Conservation (phyloP, 2,797 vertebrate species). For the Mormyrops boulengeri region DNA sequence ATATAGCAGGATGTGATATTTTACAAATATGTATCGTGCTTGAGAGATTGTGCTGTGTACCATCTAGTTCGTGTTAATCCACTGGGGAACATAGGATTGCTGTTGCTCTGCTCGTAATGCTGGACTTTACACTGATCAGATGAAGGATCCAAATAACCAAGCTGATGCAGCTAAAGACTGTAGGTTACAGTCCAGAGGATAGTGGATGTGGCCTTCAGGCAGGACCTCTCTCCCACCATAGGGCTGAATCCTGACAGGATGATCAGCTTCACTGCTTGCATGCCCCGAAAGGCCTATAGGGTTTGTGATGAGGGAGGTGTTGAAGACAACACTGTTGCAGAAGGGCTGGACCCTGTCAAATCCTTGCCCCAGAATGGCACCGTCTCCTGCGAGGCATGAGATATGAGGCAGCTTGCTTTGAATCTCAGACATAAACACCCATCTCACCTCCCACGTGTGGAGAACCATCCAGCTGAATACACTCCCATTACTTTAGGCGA, state of each 20-base stretch:
- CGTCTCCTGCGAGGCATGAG: not conserved
- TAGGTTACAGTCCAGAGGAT: not conserved
- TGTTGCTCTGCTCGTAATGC: not conserved
- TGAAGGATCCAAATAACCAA: not conserved
- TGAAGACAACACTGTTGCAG: constrained; percentile 30
- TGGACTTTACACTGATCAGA: not conserved
- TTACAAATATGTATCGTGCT: not conserved
- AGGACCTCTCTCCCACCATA: not conserved
- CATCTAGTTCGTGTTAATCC: not conserved
- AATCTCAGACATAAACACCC: not conserved
- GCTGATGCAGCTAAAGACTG: not conserved
- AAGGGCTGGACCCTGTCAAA: constrained; percentile 25
- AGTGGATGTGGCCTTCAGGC: not conserved
- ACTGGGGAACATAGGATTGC: not conserved
- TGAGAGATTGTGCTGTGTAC: not conserved
- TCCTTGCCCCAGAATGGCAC: not conserved
- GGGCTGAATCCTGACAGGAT: not conserved
- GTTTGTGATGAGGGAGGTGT: constrained; percentile 4
- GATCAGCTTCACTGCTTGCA: not conserved
- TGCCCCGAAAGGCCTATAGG: not conserved
- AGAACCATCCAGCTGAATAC: constrained; percentile 28
- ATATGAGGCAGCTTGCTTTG: constrained; percentile 17
- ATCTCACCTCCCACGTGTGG: not conserved
- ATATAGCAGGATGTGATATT: not conserved
- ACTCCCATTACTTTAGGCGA: constrained; percentile 27